These are phyloP conservation scores for Acanthurus lineatus DNA, from an alignment of 2,797 vertebrate genomes.

Conservation along the genomic window DNA sequence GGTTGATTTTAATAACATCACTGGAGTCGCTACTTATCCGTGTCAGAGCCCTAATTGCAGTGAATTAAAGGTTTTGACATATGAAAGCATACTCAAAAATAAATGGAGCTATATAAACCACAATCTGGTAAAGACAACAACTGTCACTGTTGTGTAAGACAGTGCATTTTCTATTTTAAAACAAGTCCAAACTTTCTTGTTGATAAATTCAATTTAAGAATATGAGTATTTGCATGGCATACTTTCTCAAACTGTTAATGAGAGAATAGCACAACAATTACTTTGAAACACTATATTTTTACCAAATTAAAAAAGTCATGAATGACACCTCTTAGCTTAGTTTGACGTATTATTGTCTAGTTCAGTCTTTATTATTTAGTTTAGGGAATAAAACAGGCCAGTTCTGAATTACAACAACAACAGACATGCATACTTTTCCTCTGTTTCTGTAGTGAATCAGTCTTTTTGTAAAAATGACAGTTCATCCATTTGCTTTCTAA, in stretches of 20 bases:
- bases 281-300: no score
- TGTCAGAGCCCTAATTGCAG: slow-evolving; percentile 29
- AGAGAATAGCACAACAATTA: no score
- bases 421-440: no score
- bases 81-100: slow-evolving; percentile 23
- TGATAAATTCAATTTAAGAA: not conserved
- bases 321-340: not conserved
- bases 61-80: slow-evolving; percentile 15
- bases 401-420: not conserved
- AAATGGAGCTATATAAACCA: slow-evolving; percentile 16
- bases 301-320: not conserved
- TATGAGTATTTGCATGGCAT: not conserved
- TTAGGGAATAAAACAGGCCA: not conserved
- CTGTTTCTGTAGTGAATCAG: no score
- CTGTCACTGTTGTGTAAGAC: not conserved
- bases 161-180: slow-evolving; percentile 5
- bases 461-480: not conserved
- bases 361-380: not conserved
- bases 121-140: slow-evolving; percentile 1
- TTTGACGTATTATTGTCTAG: not conserved
- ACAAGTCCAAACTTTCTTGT: not conserved
- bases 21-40: slow-evolving; percentile 11
- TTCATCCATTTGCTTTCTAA: not conserved
- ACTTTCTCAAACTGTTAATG: no score
- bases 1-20: slow-evolving; percentile 48